These are phyloP conservation scores for Drosophila willistoni DNA, from an alignment of 1,140 invertebrate species.

Conservation along the genomic window DNA sequence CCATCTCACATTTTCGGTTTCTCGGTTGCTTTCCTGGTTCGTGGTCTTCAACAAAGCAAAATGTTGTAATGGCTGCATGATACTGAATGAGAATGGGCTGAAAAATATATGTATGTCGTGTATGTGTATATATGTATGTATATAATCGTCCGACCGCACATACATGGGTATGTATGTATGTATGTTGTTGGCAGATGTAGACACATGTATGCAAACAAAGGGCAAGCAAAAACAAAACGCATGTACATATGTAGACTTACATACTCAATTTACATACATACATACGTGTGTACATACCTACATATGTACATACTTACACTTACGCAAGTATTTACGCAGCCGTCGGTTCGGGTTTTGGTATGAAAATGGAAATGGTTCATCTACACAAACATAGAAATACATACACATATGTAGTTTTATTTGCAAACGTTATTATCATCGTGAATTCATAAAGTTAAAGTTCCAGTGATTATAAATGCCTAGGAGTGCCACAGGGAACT, in stretches of 20 bases:
- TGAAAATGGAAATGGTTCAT: conserved; percentile 9
- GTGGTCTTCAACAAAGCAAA: conserved; percentile 26
- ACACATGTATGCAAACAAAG: conserved; percentile 27
- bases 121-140: conserved; percentile 17
- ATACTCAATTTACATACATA: conserved; percentile 6
- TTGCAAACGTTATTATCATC: conserved; percentile 44
- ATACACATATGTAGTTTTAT: conserved; percentile 21
- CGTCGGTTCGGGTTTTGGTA: background rate
- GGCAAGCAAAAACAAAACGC: conserved; percentile 12
- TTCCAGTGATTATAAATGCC: conserved; percentile 50
- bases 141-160: background rate
- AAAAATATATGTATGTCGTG: conserved; percentile 5
- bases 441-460: conserved; percentile 60
- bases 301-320: background rate
- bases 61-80: conserved; percentile 23
- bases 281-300: background rate
- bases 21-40: conserved; percentile 6
- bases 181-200: conserved; percentile 16
- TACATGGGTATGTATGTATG: conserved; percentile 7
- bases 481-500: conserved; percentile 15
- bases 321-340: conserved; percentile 2
- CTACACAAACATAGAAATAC: conserved; percentile 1
- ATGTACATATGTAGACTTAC: conserved; percentile 15
- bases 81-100: conserved; percentile 5
- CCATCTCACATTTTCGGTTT: conserved; percentile 3